Conservation (phyloP, 2,113 vertebrate genomes). For the Phalacrocorax brasilianus region DNA sequence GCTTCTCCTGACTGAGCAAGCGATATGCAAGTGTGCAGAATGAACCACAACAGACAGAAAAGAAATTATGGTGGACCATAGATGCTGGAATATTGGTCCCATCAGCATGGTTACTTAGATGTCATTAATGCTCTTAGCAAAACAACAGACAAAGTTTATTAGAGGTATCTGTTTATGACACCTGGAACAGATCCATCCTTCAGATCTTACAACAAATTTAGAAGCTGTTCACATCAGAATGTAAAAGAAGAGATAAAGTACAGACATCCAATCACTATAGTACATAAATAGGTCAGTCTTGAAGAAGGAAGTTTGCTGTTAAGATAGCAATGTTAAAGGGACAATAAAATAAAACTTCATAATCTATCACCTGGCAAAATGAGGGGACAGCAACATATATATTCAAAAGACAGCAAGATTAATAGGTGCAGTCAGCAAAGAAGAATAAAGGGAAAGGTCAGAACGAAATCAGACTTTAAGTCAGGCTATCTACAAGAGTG, state of each 20-base stretch:
- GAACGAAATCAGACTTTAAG: neutral
- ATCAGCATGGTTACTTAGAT: neutral
- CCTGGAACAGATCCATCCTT: neutral
- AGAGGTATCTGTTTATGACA: neutral
- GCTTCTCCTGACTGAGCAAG: neutral
- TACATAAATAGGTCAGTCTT: neutral
- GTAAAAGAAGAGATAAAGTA: neutral
- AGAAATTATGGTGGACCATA: neutral
- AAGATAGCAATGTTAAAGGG: neutral
- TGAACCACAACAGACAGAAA: neutral
- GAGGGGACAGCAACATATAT: neutral
- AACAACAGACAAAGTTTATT: neutral
- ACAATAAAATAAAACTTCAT: neutral
- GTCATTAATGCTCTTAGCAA: neutral
- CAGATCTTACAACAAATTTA: neutral
- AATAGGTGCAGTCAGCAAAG: neutral
- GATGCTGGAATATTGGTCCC: neutral
- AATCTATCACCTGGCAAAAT: constrained; percentile 26
- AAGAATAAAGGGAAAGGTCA: constrained; percentile 7
- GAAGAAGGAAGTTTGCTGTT: neutral
- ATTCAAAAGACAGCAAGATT: constrained; percentile 12
- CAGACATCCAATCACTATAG: neutral
- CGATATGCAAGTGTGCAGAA: neutral
- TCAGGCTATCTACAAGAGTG: neutral
- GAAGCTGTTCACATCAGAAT: neutral